These are phyloP conservation scores for Octonoba sinensis DNA, from an alignment of 2,888 invertebrate species.

Conservation along the genomic window DNA sequence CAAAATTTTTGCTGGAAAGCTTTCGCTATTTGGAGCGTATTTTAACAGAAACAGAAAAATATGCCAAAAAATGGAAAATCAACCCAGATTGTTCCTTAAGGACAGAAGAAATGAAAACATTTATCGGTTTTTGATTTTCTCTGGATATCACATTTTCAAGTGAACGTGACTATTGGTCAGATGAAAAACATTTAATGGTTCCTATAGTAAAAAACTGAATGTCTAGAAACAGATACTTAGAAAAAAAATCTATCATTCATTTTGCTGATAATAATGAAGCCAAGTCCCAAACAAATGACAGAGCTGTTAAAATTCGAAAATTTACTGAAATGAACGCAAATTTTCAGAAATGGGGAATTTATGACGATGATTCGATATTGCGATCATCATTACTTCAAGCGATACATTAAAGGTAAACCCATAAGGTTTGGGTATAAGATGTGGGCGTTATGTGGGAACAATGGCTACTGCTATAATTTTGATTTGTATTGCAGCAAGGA, in stretches of 20 bases:
- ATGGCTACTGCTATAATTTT: conserved; percentile 25
- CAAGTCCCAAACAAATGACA: background rate
- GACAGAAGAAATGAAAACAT: conserved; percentile 5
- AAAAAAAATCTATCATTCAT: conserved; percentile 7
- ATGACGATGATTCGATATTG: conserved; percentile 12
- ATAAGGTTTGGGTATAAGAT: conserved; percentile 16
- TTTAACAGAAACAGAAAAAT: conserved; percentile 6
- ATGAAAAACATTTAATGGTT: conserved; percentile 8
- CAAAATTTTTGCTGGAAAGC: too few species aligned
- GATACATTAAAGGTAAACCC: conserved; percentile 11
- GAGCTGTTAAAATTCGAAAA: conserved; percentile 2
- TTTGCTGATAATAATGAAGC: conserved; percentile 1
- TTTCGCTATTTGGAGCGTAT: background rate
- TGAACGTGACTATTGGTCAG: conserved; percentile 21
- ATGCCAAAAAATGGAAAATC: conserved; percentile 21
- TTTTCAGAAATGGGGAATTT: conserved; percentile 14
- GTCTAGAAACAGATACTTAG: conserved; percentile 6
- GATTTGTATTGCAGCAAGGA: conserved; percentile 16
- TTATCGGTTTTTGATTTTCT: conserved; percentile 19
- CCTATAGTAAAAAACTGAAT: conserved; percentile 3
- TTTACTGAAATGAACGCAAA: background rate
- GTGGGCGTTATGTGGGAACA: conserved; percentile 13
- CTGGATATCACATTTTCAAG: conserved; percentile 23
- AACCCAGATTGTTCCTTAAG: conserved; percentile 4
- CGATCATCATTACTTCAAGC: conserved; percentile 19